Evolutionary conservation across 2,888 invertebrate genomes (phyloP), one percentile per base, ranked within the genome.

Genomic region (Pachymerium ferrugineum): DNA sequence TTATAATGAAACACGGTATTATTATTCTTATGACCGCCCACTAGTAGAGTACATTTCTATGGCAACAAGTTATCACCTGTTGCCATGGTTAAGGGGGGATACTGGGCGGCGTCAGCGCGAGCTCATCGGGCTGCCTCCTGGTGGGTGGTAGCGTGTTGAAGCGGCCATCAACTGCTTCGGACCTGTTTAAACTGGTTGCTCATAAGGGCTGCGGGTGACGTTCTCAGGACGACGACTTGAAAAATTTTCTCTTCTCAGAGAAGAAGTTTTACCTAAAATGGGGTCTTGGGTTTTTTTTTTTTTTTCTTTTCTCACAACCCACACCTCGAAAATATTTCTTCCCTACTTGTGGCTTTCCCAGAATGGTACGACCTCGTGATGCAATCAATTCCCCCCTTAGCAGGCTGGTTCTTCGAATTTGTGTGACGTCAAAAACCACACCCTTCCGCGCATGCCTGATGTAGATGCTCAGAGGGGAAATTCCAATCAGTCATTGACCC

Each of bases 401-500:
- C 70, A 47, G 47, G 35, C 70, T 3, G 25, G 35, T 70, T 70
- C 70, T 70, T 16, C 33, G 70, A 70, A 70, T 6, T n/a, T n/a
- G 70, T 19, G 19, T 70, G 70, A 70, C 70, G 70, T 70, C 70
- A 70, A 70, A 22, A 70, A 35, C 70, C 70, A 70, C 70, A 70
- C 70, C 70, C 70, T 70, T 33, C 25, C 33, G 70, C 70, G 70
- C 70, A 25, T 70, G 70, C 70, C n/a, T 35, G 28, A 33, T 31
- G 70, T 70, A 33, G 28, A 25, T 28, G 30, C 70, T 25, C 70
- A 31, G 22, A 35, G 72, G 72, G 72, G 38, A 72, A 38, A 72
- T 72, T 72, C 72, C 72, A 72, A 31, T 72, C 72, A 72, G 72
- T 72, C 72, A 47, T 72, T 72, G 72, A 72, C 72, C 72, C 72